These are phyloP conservation scores for Stichopus chloronotus DNA, from an alignment of 35 echinoderm and acorn worm genomes.

Conservation along the genomic window DNA sequence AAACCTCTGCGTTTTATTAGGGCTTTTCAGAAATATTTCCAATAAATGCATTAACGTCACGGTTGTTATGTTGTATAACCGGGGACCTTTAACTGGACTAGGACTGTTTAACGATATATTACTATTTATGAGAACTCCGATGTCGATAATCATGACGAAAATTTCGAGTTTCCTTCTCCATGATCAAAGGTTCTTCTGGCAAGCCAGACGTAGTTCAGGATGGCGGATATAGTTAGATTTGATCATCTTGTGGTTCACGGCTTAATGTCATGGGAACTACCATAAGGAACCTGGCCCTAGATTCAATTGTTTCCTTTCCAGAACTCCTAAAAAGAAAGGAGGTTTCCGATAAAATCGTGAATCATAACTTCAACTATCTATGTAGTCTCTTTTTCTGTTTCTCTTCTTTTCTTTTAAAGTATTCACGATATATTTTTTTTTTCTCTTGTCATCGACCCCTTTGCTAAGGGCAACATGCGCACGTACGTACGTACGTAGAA, in stretches of 20 bases:
- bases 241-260: slow-evolving; percentile 17
- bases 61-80: background rate
- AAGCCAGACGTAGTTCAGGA: background rate
- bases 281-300: slow-evolving; percentile 14
- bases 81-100: background rate
- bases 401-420: no score
- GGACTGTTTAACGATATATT: background rate
- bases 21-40: no score
- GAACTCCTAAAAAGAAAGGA: background rate
- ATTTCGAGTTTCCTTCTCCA: background rate
- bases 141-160: background rate
- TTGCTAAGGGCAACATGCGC: no score
- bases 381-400: no score
- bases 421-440: no score
- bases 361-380: background rate
- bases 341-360: slow-evolving; percentile 52
- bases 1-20: no score
- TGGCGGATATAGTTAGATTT: slow-evolving; percentile 25
- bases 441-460: no score
- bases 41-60: background rate
- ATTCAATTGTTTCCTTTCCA: slow-evolving; percentile 27
- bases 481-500: no score
- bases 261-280: slow-evolving; percentile 49
- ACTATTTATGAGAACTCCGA: background rate
- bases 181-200: no score